Evolutionary conservation across 2,113 vertebrate species (phyloP).

Genomic region (Morone chrysops): DNA sequence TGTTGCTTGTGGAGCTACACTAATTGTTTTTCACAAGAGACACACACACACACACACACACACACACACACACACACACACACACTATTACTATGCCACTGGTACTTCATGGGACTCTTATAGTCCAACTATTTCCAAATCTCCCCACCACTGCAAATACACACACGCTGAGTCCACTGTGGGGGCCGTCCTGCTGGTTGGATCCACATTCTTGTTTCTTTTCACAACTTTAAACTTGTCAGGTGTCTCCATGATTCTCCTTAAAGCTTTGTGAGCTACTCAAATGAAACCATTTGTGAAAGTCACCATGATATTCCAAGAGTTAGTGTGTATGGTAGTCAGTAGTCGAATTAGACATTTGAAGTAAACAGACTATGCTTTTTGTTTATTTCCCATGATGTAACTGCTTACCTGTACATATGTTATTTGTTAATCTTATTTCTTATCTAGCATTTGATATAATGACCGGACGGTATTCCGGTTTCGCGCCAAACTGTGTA

Average conservation of each 20-base stretch:
- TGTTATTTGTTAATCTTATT: neutral
- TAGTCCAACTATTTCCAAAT: slow-evolving; percentile 51
- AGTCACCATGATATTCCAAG: neutral
- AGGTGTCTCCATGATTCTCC: neutral
- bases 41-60: slow-evolving; percentile 9
- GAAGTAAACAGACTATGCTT: neutral
- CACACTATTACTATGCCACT: slow-evolving; percentile 39
- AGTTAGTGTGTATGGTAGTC: too few species aligned
- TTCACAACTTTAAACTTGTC: neutral
- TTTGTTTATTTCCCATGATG: neutral
- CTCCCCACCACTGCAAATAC: slow-evolving; percentile 10
- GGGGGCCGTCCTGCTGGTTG: slow-evolving; percentile 25
- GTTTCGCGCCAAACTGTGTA: too few species aligned
- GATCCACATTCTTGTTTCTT: slow-evolving; percentile 40
- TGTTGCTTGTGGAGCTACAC: slow-evolving; percentile 52
- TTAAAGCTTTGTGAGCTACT: neutral
- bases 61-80: slow-evolving; percentile 21
- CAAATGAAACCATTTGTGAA: neutral
- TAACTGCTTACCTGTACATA: neutral
- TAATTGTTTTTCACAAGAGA: slow-evolving; percentile 20
- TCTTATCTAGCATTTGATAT: neutral
- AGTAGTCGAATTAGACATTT: too few species aligned
- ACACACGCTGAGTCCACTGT: slow-evolving; percentile 32
- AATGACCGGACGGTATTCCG: neutral
- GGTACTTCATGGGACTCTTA: slow-evolving; percentile 66